Evolutionary conservation across 1,140 invertebrate genomes (phyloP), one percentile per base, ranked within the genome.

Genomic region (Ganaspis sp.): DNA sequence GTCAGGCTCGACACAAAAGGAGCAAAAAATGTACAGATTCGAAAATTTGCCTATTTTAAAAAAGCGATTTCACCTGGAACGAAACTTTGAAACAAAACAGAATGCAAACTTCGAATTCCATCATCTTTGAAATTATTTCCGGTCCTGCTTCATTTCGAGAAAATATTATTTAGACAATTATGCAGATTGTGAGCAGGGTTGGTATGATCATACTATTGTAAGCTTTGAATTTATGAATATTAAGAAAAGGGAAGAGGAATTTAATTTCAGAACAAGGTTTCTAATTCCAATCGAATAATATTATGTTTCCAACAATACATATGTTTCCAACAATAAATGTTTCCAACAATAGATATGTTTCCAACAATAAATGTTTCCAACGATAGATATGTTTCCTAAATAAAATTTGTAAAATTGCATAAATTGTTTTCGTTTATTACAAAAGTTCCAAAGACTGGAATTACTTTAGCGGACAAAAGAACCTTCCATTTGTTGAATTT

Each of bases 1-100:
- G 3, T 73, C 76, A 0, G 75, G 58, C 19, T 80, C 74, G 8
- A 49, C n/a, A 2, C 72, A 73, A 12, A 73, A 70, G 17, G 79
- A 83, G 1, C 21, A n/a, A n/a, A n/a, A n/a, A n/a, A n/a, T n/a
- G n/a, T n/a, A n/a, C n/a, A n/a, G n/a, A n/a, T n/a, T n/a, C n/a
- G n/a, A n/a, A n/a, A n/a, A n/a, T n/a, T n/a, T n/a, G n/a, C n/a
- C n/a, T n/a, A n/a, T n/a, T n/a, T n/a, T n/a, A n/a, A 12, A 26
- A 64, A 64, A 26, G 21, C 8, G 5, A 26, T 64, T 64, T 64
- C 21, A 29, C 29, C 23, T 11, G 15, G 23, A 26, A n/a, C 11
- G 49, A 71, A 71, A 40, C 23, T 71, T 71, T 15, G 9, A 45
- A 45, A 49, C 26, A 64, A 64, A 64, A 64, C 15, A 64, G 1